Evolutionary conservation across 2,113 vertebrate genomes (phyloP).

Genomic region (Boulengerochromis microlepis): DNA sequence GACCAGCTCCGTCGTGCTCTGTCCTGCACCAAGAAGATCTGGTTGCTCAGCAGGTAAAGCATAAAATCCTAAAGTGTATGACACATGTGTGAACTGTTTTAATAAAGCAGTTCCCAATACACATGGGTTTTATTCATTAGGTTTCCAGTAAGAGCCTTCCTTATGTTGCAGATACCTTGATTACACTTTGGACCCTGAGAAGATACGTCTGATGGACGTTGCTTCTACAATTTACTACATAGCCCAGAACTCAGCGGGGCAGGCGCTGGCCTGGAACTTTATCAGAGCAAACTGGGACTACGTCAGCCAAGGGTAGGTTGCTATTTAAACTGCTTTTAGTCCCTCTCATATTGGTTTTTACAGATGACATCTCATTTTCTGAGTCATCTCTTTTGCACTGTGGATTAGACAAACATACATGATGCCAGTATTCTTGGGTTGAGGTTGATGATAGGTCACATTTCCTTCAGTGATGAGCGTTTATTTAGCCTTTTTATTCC

Average conservation of each 20-base stretch:
- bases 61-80: background rate
- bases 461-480: background rate
- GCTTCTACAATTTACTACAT: conserved; percentile 74
- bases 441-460: background rate
- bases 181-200: conserved; percentile 74
- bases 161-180: conserved; percentile 78
- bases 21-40: conserved; percentile 78
- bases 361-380: background rate
- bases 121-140: background rate
- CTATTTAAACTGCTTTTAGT: background rate
- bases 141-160: background rate
- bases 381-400: background rate
- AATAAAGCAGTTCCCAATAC: background rate
- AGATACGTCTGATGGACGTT: conserved; percentile 81
- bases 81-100: background rate
- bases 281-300: conserved; percentile 76
- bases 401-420: background rate
- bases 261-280: conserved; percentile 87
- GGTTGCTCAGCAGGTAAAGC: conserved; percentile 84
- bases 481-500: background rate
- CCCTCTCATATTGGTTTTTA: background rate
- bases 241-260: conserved; percentile 76
- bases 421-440: background rate
- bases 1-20: conserved; percentile 78
- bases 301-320: conserved; percentile 75